These are phyloP conservation scores for Jaculus jaculus DNA, from an alignment of 2,113 vertebrate genomes.

Conservation along the genomic window DNA sequence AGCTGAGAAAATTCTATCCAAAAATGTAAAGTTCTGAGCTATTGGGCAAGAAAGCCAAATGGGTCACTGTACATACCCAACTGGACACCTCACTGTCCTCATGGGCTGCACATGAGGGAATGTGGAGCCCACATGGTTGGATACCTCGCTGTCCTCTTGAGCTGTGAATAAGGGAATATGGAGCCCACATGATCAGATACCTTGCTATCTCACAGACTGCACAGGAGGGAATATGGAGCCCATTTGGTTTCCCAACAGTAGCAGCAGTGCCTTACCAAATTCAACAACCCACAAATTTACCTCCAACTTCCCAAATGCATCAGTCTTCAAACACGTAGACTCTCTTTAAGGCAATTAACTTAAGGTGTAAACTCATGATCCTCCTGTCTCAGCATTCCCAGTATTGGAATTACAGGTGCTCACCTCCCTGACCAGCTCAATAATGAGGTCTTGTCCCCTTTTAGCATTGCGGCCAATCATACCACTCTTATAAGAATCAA, in stretches of 20 bases:
- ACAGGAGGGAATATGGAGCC: rapidly evolving
- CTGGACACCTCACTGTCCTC: neutral
- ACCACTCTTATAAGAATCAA: neutral
- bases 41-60: neutral
- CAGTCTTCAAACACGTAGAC: neutral
- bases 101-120: rapidly evolving
- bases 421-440: too few relatives aligned
- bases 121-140: rapidly evolving
- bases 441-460: neutral
- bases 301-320: neutral
- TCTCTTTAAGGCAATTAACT: too few relatives aligned
- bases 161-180: rapidly evolving
- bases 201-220: rapidly evolving
- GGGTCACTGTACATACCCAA: neutral
- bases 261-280: neutral
- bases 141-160: rapidly evolving
- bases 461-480: neutral
- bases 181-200: rapidly evolving
- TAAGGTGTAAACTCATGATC: neutral
- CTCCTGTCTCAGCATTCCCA: neutral
- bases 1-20: neutral
- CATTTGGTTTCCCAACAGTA: neutral
- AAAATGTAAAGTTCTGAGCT: neutral
- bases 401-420: neutral
- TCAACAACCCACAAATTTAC: neutral